phyloP scores from a whole-genome alignment of 92 coral and sea anemone species.

The Actinostola sp. region DNA sequence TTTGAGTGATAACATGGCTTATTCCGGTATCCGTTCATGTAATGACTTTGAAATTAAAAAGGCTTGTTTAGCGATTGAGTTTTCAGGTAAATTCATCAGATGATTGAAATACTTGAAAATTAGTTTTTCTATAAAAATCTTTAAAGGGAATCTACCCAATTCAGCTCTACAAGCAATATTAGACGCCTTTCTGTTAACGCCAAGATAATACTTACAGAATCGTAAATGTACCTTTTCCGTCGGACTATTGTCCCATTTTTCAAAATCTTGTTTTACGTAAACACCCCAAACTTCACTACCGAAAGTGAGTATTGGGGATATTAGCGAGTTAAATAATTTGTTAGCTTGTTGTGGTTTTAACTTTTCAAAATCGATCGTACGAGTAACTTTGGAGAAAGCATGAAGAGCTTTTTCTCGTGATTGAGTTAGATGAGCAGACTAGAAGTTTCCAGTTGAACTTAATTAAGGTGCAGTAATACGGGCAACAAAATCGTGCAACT shows the following conservation, averaged over 20 bases:
- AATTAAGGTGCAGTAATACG: no score
- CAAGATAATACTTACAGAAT: slow-evolving; percentile 43
- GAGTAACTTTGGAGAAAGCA: background rate
- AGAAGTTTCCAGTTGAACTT: slow-evolving; percentile 12
- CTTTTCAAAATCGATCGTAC: background rate
- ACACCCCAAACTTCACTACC: slow-evolving; percentile 47
- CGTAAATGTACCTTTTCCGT: slow-evolving; percentile 46
- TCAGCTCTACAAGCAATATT: slow-evolving; percentile 46
- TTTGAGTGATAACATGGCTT: background rate
- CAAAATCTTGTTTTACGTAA: slow-evolving; percentile 4
- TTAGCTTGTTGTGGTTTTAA: background rate
- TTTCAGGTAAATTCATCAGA: slow-evolving; percentile 17
- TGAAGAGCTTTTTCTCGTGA: slow-evolving; percentile 1
- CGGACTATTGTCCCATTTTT: slow-evolving; percentile 40
- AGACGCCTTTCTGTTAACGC: slow-evolving; percentile 50
- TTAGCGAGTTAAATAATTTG: background rate
- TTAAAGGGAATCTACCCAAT: slow-evolving; percentile 45
- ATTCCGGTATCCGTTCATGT: slow-evolving; percentile 2
- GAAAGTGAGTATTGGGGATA: slow-evolving; percentile 39
- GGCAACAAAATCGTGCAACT: no score
- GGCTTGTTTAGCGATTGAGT: slow-evolving; percentile 34
- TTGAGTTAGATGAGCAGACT: background rate
- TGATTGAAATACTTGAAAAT: slow-evolving; percentile 25
- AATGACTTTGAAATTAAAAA: slow-evolving; percentile 14
- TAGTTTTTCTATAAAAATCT: slow-evolving; percentile 18